Conservation (phyloP, 2,797 vertebrate genomes). For the Leptodactylus fallax region DNA sequence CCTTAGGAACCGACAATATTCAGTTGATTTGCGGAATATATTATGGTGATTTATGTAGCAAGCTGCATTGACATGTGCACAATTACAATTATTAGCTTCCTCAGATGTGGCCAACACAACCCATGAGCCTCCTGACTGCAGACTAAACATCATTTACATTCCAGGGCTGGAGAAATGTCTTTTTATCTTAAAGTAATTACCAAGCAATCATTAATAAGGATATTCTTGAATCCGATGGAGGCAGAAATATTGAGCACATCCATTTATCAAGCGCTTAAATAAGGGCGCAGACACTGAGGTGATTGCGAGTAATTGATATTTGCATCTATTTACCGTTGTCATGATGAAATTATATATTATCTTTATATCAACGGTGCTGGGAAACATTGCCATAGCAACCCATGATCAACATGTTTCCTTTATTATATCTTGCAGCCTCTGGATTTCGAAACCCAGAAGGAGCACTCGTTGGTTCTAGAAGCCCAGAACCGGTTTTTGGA, state of each 20-base stretch:
- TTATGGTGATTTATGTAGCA: conserved; percentile 25
- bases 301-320: conserved; percentile 31
- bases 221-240: conserved; percentile 29
- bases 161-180: conserved; percentile 25
- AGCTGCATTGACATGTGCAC: conserved; percentile 31
- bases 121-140: conserved; percentile 12
- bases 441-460: conserved; percentile 89
- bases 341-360: conserved; percentile 19
- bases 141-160: conserved; percentile 47
- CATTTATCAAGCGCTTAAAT: conserved; percentile 27
- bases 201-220: conserved; percentile 39
- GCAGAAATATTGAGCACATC: conserved; percentile 38
- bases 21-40: conserved; percentile 20
- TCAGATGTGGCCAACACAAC: conserved; percentile 30
- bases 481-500: conserved; percentile 96
- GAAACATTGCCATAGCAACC: background rate
- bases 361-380: background rate
- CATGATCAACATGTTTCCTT: background rate
- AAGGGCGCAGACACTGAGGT: conserved; percentile 19
- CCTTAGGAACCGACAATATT: conserved; percentile 12
- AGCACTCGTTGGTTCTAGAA: conserved; percentile 93
- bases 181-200: conserved; percentile 50
- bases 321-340: background rate
- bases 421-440: conserved; percentile 77
- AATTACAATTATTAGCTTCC: conserved; percentile 53